phyloP scores from a whole-genome alignment of 2,797 vertebrate genomes.

The Anas acuta region DNA sequence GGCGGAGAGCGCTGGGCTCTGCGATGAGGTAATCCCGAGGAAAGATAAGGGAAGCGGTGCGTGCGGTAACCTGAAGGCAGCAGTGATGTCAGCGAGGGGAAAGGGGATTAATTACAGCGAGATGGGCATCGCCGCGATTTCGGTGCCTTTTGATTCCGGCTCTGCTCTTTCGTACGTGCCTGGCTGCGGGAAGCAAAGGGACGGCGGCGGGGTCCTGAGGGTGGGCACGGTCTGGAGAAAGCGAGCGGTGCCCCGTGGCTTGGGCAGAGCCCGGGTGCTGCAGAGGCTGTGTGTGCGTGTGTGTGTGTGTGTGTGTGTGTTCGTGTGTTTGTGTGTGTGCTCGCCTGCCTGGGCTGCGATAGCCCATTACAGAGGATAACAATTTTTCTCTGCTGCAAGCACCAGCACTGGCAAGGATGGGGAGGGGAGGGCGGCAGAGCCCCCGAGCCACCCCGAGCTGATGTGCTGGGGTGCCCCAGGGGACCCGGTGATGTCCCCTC shows the following conservation, averaged over 20 bases:
- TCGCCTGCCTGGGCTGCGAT: not conserved
- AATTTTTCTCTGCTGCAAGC: conserved; percentile 65
- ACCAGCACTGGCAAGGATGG: conserved; percentile 21
- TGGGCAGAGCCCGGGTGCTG: conserved; percentile 43
- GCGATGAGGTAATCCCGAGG: conserved; percentile 43
- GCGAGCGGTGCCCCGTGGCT: conserved; percentile 24
- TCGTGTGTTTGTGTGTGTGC: not conserved
- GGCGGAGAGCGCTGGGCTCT: not conserved
- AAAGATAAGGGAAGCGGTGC: conserved; percentile 28
- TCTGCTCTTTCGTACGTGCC: rapidly evolving
- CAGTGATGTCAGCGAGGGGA: conserved; percentile 25
- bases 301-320: not conserved
- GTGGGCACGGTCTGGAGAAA: not conserved
- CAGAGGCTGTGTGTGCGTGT: not conserved
- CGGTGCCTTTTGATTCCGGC: not conserved
- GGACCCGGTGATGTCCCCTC: not conserved
- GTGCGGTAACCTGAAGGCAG: conserved; percentile 21
- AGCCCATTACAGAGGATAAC: conserved; percentile 53
- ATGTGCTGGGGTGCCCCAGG: rapidly evolving
- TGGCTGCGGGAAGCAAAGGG: not conserved
- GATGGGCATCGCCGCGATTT: not conserved
- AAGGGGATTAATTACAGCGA: not conserved
- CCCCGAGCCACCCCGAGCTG: rapidly evolving
- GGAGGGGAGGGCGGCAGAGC: conserved; percentile 20
- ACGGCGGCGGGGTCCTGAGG: not conserved